Evolutionary conservation across 2,113 vertebrate species (phyloP).

Genomic region (Atrichornis clamosus): DNA sequence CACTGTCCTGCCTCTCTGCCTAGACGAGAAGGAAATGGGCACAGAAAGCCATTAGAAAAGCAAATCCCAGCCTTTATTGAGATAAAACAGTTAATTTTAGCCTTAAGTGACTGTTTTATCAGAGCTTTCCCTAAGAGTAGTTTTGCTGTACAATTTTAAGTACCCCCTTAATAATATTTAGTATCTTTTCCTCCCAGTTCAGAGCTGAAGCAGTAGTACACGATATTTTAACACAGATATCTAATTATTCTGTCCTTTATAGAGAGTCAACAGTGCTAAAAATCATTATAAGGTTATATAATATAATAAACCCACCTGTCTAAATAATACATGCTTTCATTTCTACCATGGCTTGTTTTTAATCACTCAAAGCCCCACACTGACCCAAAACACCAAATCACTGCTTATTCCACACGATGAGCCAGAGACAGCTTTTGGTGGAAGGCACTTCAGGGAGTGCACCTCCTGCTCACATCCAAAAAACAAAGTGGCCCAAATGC

Average conservation of each 20-base stretch:
- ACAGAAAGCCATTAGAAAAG: neutral
- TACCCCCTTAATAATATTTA: neutral
- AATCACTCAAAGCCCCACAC: neutral
- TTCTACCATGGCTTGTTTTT: neutral
- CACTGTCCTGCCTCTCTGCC: neutral
- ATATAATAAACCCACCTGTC: neutral
- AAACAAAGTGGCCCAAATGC: fast-evolving
- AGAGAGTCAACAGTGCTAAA: neutral
- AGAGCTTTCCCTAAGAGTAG: neutral
- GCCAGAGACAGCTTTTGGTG: neutral
- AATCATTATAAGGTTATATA: neutral
- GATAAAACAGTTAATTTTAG: neutral
- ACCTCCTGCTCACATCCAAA: neutral
- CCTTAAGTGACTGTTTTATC: neutral
- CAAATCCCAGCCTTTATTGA: neutral
- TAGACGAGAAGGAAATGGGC: neutral
- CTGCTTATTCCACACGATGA: fast-evolving
- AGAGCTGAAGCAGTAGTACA: neutral
- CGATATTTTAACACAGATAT: neutral
- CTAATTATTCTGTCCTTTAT: neutral
- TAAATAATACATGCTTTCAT: neutral
- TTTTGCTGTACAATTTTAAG: neutral
- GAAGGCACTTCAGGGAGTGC: neutral
- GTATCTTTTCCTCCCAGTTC: neutral
- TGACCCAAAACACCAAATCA: neutral